Percentiles rank a stretch among this genome's conserved stretches.
Evolutionary conservation across 2,797 vertebrate genomes (phyloP).

Genomic region (Alauda arvensis): DNA sequence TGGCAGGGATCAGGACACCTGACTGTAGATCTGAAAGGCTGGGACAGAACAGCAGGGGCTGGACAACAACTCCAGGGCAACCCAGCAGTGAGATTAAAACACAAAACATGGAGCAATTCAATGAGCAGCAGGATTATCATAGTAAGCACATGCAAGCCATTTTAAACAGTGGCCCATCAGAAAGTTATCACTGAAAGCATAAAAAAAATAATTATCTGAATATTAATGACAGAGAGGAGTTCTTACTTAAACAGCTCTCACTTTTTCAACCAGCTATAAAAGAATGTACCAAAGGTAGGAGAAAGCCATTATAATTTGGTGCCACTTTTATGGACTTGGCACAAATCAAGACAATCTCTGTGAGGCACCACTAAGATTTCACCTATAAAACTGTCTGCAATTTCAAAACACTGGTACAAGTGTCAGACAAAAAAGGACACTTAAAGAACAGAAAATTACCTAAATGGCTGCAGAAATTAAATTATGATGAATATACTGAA

Average conservation of each 20-base stretch:
- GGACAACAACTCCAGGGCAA: neutral
- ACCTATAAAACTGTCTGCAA: conserved; percentile 12
- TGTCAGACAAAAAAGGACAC: conserved; percentile 7
- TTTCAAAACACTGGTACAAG: conserved; percentile 2
- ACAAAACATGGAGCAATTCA: neutral
- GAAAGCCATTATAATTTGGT: conserved; percentile 7
- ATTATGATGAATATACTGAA: neutral
- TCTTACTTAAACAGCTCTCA: neutral
- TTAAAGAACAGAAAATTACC: conserved; percentile 26
- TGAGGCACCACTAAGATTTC: neutral
- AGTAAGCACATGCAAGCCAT: neutral
- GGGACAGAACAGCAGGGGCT: neutral
- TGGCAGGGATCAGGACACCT: neutral
- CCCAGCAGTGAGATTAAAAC: neutral
- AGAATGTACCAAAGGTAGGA: neutral
- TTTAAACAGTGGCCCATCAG: neutral
- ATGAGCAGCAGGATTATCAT: neutral
- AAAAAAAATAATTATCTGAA: neutral
- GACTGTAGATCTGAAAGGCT: neutral
- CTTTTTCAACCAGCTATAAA: neutral
- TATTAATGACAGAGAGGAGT: neutral
- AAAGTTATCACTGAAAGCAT: neutral
- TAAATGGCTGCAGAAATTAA: conserved; percentile 9
- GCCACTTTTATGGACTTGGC: neutral
- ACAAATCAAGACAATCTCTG: neutral